A percentile compares a stretch with the other conserved stretches of the same genome.
phyloP scores from a whole-genome alignment of 2,888 invertebrate genomes.

The Eustalomyia histrio region DNA sequence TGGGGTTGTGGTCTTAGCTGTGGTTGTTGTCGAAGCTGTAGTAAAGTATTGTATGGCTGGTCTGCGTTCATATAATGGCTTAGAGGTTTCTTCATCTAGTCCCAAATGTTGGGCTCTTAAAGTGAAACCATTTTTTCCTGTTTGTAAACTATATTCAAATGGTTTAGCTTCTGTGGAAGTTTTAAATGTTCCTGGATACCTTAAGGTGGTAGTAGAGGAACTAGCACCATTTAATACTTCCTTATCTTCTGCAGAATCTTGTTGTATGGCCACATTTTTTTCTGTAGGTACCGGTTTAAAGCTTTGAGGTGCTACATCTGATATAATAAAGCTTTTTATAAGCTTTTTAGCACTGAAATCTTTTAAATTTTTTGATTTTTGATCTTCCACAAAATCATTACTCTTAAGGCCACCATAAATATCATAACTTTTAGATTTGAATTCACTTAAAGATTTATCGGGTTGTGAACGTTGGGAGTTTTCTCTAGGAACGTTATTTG shows the following conservation, averaged over 20 bases:
- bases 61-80: slow-evolving; percentile 69
- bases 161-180: slow-evolving; percentile 69
- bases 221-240: slow-evolving; percentile 58
- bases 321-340: slow-evolving; percentile 75
- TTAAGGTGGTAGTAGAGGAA: slow-evolving; percentile 62
- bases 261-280: not conserved
- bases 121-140: slow-evolving; percentile 73
- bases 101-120: slow-evolving; percentile 67
- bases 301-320: slow-evolving; percentile 79
- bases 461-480: slow-evolving; percentile 68
- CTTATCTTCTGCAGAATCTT: slow-evolving; percentile 3
- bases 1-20: slow-evolving; percentile 36
- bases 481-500: slow-evolving; percentile 66
- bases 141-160: slow-evolving; percentile 74
- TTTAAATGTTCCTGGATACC: slow-evolving; percentile 60
- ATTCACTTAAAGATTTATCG: slow-evolving; percentile 63
- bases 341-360: slow-evolving; percentile 66
- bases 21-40: slow-evolving; percentile 46
- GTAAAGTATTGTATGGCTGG: slow-evolving; percentile 51
- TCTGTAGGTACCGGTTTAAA: slow-evolving; percentile 77
- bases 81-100: slow-evolving; percentile 62
- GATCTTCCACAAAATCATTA: slow-evolving; percentile 52
- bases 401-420: slow-evolving; percentile 52
- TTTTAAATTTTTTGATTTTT: slow-evolving; percentile 39
- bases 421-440: slow-evolving; percentile 54